Evolutionary conservation across 2,888 invertebrate genomes (phyloP).

Genomic region (Pteria penguin): DNA sequence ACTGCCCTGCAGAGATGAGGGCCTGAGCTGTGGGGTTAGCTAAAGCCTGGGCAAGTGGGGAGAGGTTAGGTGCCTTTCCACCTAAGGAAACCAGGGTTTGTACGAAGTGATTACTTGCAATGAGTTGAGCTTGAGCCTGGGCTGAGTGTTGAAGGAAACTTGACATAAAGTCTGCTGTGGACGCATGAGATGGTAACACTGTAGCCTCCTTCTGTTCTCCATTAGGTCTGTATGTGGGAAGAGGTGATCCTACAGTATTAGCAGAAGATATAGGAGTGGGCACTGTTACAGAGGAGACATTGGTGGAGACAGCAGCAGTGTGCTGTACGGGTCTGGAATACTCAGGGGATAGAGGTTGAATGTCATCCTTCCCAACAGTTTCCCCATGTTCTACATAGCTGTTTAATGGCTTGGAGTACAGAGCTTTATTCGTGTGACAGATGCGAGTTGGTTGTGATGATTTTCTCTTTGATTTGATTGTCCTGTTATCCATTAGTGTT

Average conservation of each 20-base stretch:
- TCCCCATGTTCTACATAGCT: too few species aligned
- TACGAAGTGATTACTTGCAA: neutral
- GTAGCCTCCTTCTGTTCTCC: too few species aligned
- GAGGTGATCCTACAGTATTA: too few species aligned
- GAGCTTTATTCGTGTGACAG: constrained; percentile 41
- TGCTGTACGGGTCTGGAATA: too few species aligned
- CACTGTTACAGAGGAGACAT: too few species aligned
- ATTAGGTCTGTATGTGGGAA: too few species aligned
- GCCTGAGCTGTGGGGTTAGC: constrained; percentile 18
- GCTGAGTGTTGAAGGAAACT: neutral
- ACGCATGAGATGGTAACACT: too few species aligned
- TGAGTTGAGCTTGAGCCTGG: neutral
- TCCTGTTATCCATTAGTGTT: constrained; percentile 56
- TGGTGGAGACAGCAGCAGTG: too few species aligned
- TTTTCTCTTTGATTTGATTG: constrained; percentile 57
- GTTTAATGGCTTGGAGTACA: too few species aligned
- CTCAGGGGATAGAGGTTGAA: too few species aligned
- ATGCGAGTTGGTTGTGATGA: constrained; percentile 52
- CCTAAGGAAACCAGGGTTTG: neutral
- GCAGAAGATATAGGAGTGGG: too few species aligned
- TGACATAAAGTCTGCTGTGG: neutral
- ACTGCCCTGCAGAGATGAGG: constrained; percentile 10
- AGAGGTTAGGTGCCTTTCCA: neutral
- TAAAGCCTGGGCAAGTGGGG: constrained; percentile 1
- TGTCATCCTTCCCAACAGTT: too few species aligned